phyloP scores from a whole-genome alignment of 2,113 vertebrate species.

The Cynoglossus semilaevis region DNA sequence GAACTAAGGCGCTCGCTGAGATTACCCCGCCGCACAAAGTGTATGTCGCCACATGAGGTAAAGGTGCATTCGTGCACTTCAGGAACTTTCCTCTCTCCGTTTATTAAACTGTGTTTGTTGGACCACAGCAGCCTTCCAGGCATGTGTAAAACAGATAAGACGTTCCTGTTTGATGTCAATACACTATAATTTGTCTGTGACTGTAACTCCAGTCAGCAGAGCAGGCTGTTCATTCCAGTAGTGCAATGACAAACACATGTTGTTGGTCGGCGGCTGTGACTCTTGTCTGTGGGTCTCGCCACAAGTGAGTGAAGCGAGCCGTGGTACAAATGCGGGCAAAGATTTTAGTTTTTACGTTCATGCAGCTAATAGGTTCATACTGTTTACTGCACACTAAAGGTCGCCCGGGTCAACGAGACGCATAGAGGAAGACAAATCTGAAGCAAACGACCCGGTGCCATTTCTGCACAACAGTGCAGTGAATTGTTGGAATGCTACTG shows the following conservation, averaged over 20 bases:
- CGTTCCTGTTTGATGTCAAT: slow-evolving; percentile 31
- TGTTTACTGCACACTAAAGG: too few species aligned
- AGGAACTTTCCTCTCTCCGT: slow-evolving; percentile 1
- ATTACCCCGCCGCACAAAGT: slow-evolving; percentile 34
- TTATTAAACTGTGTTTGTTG: background rate
- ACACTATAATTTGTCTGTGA: slow-evolving; percentile 15
- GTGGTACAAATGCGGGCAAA: slow-evolving; percentile 10
- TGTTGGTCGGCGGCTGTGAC: slow-evolving; percentile 40
- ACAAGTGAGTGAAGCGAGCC: slow-evolving; percentile 45
- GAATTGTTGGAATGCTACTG: too few species aligned
- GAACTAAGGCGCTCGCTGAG: slow-evolving; percentile 60
- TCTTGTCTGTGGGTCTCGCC: slow-evolving; percentile 39
- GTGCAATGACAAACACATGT: slow-evolving; percentile 37
- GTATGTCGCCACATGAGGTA: slow-evolving; percentile 33
- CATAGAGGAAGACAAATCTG: too few species aligned
- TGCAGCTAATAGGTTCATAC: too few species aligned
- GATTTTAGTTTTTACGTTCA: too few species aligned
- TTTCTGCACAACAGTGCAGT: too few species aligned
- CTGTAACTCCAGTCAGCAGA: slow-evolving; percentile 18
- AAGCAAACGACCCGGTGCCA: too few species aligned
- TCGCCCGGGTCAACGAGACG: too few species aligned
- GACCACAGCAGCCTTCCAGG: background rate
- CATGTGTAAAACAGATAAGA: slow-evolving; percentile 18
- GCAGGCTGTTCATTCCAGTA: slow-evolving; percentile 38
- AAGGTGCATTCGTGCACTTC: slow-evolving; percentile 30